Base-by-base conservation (phyloP, 2,888 invertebrate species). In the Dromius quadrimaculatus region DNA sequence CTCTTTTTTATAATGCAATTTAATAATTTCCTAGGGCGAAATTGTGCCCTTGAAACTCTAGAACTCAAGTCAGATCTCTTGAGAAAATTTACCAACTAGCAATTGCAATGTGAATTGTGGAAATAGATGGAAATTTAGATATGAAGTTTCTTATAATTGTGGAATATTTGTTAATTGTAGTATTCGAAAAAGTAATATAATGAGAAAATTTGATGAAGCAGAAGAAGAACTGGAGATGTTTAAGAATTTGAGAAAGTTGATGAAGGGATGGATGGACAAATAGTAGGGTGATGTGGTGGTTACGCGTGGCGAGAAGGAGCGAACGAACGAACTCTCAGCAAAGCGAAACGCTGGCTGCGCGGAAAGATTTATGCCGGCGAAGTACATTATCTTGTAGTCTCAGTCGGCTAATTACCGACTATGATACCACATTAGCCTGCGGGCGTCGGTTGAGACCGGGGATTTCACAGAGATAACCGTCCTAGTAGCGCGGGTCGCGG, bases 311-410 rank as follows among this genome's bases (percentile, higher is more conserved):
- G 71, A 71, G 75, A 77, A 74, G 74, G 76, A 76, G 75, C 77
- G 78, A 76, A 75, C 72, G 77, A 77, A 78, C 74, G 57, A 32
- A 32, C 15, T 15, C 5, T 8, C 47, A 9, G 20, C 47, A 32
- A 28, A 34, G 64, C 47, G 47, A 65, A 34, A 22, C 28, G 64
- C 61, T 61, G 78, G 23, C 50, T 54, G 50, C 47, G 50, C 50
- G 28, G 50, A 82, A 83, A 84, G 84, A 84, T 84, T 84, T 84
- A 84, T 82, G 81, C 82, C 78, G 80, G 81, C 79, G 82, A 83
- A 84, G 84, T 84, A 84, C 84, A 84, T 84, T 84, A 84, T 84
- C 84, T 84, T 84, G 84, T 84, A 84, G 83, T 83, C 83, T 83
- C 82, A 83, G 83, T 82, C 83, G 83, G 82, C 84, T 84, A 84